phyloP scores from a whole-genome alignment of 2,888 invertebrate species.

The Hedychridium roseum region DNA sequence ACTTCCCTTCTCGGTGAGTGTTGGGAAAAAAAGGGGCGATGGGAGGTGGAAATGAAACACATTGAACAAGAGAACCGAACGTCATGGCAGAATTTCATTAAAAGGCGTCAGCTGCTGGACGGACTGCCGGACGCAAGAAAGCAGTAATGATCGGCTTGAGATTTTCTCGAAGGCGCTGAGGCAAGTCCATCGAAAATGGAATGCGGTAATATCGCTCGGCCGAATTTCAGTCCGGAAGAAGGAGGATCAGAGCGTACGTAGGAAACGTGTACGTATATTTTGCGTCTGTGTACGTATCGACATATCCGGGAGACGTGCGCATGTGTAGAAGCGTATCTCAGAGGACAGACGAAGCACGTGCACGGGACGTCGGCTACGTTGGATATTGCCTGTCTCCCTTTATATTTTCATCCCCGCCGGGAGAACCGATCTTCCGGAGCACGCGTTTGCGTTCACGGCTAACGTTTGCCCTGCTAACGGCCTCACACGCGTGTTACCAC shows the following conservation, averaged over 20 bases:
- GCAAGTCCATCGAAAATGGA: background rate
- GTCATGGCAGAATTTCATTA: too few relatives aligned
- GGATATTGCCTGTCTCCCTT: slow-evolving; percentile 34
- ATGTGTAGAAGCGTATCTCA: too few relatives aligned
- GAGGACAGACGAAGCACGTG: slow-evolving; percentile 22
- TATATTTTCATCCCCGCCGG: slow-evolving; percentile 30
- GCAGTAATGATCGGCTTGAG: too few relatives aligned
- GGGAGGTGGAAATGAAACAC: too few relatives aligned
- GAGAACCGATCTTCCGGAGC: slow-evolving; percentile 13
- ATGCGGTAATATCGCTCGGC: slow-evolving; percentile 14
- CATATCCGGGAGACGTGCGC: slow-evolving; percentile 12
- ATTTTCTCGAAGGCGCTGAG: background rate
- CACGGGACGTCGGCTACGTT: slow-evolving; percentile 4
- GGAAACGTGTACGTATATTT: too few relatives aligned
- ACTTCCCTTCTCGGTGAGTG: too few relatives aligned
- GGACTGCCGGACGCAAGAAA: too few relatives aligned
- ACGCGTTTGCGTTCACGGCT: slow-evolving; percentile 25
- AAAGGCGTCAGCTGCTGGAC: too few relatives aligned
- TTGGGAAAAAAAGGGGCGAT: too few relatives aligned
- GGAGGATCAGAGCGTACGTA: background rate
- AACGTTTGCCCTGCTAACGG: slow-evolving; percentile 24
- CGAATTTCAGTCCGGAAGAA: slow-evolving; percentile 6
- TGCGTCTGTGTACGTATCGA: slow-evolving; percentile 11
- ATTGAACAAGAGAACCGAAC: too few relatives aligned
- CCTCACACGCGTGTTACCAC: slow-evolving; percentile 16